Percentiles rank a stretch among this genome's conserved stretches.
These are phyloP conservation scores for Orcinus orca DNA, from an alignment of 2,113 vertebrate species.

Conservation along the genomic window DNA sequence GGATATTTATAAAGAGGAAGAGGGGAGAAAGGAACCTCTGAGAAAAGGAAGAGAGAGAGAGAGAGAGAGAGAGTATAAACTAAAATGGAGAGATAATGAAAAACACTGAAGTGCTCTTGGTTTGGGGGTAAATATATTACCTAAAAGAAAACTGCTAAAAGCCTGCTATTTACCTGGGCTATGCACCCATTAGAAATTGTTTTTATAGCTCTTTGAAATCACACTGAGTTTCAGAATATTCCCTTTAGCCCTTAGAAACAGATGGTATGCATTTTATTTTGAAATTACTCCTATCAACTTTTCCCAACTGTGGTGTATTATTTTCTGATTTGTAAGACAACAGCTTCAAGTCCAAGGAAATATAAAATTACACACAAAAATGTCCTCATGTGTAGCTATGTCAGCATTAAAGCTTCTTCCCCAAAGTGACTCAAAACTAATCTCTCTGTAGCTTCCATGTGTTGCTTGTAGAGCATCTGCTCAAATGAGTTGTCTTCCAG, in stretches of 20 bases:
- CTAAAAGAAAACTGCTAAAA: background rate
- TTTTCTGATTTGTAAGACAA: conserved; percentile 59
- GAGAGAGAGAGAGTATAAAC: background rate
- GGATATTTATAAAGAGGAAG: background rate
- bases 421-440: background rate
- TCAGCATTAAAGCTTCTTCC: conserved; percentile 25
- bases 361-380: background rate
- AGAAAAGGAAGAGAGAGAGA: background rate
- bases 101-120: background rate
- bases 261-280: conserved; percentile 56
- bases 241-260: conserved; percentile 38
- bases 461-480: background rate
- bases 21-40: background rate
- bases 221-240: conserved; percentile 26
- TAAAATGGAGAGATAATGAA: too few relatives aligned
- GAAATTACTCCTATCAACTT: conserved; percentile 36
- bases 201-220: conserved; percentile 46
- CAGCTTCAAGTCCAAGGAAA: conserved; percentile 34
- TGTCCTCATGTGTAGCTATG: background rate
- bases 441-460: conserved; percentile 5
- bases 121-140: background rate
- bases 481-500: background rate
- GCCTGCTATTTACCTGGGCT: background rate
- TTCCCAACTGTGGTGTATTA: background rate
- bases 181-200: background rate